phyloP scores from a whole-genome alignment of 2,113 vertebrate genomes.

The Lucifuga dentata region DNA sequence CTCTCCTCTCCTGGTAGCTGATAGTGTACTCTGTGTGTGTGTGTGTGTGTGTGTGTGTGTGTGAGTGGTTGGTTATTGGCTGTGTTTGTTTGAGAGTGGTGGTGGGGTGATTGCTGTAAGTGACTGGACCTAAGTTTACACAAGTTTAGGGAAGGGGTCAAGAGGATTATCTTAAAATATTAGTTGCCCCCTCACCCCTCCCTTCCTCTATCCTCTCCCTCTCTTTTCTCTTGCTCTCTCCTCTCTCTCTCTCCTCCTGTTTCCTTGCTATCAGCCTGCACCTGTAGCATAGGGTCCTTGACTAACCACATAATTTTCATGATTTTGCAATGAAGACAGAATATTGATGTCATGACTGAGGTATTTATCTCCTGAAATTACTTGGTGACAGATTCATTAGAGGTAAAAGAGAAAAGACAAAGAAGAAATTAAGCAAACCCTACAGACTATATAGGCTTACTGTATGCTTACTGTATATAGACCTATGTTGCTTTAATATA shows the following conservation, averaged over 20 bases:
- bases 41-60: slow-evolving; percentile 16
- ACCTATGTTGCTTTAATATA: too few species aligned
- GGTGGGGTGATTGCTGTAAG: slow-evolving; percentile 38
- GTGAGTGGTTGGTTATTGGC: slow-evolving; percentile 19
- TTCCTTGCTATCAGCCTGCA: slow-evolving; percentile 40
- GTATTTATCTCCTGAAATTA: background rate
- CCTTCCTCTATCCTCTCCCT: slow-evolving; percentile 24
- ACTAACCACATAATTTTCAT: slow-evolving; percentile 13
- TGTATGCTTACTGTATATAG: too few species aligned
- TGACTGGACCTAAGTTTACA: slow-evolving; percentile 54
- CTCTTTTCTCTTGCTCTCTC: background rate
- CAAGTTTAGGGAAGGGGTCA: slow-evolving; percentile 63
- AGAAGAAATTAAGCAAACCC: too few species aligned
- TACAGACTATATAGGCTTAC: too few species aligned
- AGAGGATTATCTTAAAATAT: slow-evolving; percentile 80
- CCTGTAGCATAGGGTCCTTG: slow-evolving; percentile 51
- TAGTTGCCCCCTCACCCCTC: slow-evolving; percentile 58
- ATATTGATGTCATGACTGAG: background rate
- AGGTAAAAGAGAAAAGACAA: too few species aligned
- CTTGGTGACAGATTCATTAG: too few species aligned
- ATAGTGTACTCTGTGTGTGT: slow-evolving; percentile 45
- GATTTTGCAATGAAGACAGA: background rate
- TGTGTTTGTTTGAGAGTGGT: slow-evolving; percentile 7
- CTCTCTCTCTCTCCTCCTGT: background rate
- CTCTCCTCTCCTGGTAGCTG: slow-evolving; percentile 49